Evolutionary conservation across 1,140 invertebrate species (phyloP).

Genomic region (Drosophila melanica): DNA sequence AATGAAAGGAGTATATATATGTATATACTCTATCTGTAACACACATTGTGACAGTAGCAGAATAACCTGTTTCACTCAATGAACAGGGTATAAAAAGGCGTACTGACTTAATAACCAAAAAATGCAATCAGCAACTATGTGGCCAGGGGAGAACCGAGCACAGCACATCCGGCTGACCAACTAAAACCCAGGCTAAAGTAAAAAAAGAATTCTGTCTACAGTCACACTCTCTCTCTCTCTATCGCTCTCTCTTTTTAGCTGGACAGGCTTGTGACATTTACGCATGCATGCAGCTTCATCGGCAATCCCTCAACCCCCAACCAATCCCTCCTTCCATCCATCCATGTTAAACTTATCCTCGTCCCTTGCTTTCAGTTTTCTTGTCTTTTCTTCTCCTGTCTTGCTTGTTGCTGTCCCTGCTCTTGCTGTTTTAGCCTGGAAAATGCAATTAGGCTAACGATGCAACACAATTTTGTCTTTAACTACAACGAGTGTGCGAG

Average conservation of each 20-base stretch:
- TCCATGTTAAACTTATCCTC: not conserved
- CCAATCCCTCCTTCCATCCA: no score
- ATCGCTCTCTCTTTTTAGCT: not conserved
- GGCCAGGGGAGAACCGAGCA: not conserved
- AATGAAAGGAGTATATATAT: no score
- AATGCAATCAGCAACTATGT: conserved; percentile 66
- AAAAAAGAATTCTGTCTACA: conserved; percentile 3
- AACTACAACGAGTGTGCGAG: conserved; percentile 64
- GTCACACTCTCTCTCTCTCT: no score
- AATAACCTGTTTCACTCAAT: not conserved
- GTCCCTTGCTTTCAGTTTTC: conserved; percentile 16
- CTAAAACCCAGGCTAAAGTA: conserved; percentile 15
- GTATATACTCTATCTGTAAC: not conserved
- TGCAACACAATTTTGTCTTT: conserved; percentile 80
- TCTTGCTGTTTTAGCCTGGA: conserved; percentile 40
- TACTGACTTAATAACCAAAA: conserved; percentile 81
- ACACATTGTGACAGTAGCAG: not conserved
- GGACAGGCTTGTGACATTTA: conserved; percentile 59
- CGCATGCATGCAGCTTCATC: conserved; percentile 46
- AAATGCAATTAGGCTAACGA: conserved; percentile 82
- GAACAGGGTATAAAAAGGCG: conserved; percentile 20
- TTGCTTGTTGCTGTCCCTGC: conserved; percentile 1
- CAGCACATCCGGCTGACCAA: not conserved
- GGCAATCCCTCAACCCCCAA: not conserved
- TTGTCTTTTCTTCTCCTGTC: conserved; percentile 26